Evolutionary conservation across 2,797 vertebrate genomes (phyloP).

Genomic region (Xiphophorus birchmanni): DNA sequence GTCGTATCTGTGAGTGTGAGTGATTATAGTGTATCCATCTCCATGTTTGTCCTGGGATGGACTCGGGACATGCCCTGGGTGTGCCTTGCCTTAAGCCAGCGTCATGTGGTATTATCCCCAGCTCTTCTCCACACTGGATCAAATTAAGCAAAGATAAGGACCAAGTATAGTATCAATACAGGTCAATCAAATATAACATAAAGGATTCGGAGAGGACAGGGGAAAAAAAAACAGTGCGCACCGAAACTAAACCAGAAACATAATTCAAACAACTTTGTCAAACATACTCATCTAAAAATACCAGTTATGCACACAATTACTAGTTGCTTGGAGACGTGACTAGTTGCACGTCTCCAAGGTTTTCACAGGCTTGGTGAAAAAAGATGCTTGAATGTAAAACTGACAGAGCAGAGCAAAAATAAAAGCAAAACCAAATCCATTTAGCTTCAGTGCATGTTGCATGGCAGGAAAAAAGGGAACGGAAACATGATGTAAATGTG

Average conservation of each 20-base stretch:
- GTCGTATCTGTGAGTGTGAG: background rate
- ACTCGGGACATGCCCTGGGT: background rate
- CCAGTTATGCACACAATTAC: conserved; percentile 4
- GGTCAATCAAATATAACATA: background rate
- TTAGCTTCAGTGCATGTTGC: background rate
- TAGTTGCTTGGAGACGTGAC: conserved; percentile 33
- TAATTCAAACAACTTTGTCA: conserved; percentile 2
- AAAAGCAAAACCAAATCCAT: background rate
- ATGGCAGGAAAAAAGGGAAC: background rate
- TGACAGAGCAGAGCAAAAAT: background rate
- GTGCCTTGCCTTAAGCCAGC: conserved; percentile 1
- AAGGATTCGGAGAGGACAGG: background rate
- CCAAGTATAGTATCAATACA: background rate
- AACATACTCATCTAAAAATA: background rate
- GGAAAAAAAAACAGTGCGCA: background rate
- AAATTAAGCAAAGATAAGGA: background rate
- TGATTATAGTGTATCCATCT: background rate
- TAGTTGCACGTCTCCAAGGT: too few species aligned
- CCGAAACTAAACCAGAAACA: background rate
- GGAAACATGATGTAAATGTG: background rate
- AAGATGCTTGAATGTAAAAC: background rate
- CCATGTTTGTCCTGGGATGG: background rate
- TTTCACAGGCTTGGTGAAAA: conserved; percentile 22
- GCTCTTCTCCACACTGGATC: background rate
- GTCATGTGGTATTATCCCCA: background rate